These are phyloP conservation scores for Thunnus albacares DNA, from an alignment of 2,797 vertebrate species.

Conservation along the genomic window DNA sequence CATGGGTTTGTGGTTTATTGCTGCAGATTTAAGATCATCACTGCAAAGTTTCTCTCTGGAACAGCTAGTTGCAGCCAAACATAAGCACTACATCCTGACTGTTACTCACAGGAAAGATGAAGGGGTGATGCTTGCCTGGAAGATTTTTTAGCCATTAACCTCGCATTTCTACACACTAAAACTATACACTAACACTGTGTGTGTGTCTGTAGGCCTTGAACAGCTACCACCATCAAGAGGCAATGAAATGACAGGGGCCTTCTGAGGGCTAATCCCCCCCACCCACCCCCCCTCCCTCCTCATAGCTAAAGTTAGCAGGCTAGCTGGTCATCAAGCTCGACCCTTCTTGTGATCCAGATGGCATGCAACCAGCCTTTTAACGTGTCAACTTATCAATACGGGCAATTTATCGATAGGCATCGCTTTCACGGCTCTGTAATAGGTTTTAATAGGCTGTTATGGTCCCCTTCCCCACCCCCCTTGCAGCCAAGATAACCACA, in stretches of 20 bases:
- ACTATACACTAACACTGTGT: conserved; percentile 15
- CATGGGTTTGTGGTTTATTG: conserved; percentile 44
- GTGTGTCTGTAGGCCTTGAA: conserved; percentile 54
- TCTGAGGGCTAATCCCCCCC: conserved; percentile 76
- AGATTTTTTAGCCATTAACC: conserved; percentile 3
- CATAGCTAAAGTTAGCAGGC: conserved; percentile 78
- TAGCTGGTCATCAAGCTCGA: conserved; percentile 54
- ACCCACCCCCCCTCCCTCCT: conserved; percentile 52
- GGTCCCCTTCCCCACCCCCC: conserved; percentile 19
- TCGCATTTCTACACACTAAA: background rate
- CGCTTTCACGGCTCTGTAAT: background rate
- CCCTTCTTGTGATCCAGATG: conserved; percentile 16
- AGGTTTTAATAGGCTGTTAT: conserved; percentile 24
- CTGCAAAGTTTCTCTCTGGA: conserved; percentile 45
- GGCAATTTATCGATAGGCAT: background rate
- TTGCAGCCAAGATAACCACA: conserved; percentile 52
- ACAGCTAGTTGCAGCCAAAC: conserved; percentile 44
- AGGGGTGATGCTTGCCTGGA: conserved; percentile 33
- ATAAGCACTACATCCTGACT: conserved; percentile 24
- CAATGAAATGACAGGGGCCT: conserved; percentile 79
- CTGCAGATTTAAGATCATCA: conserved; percentile 45
- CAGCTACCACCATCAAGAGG: conserved; percentile 68
- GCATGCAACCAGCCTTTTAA: conserved; percentile 15
- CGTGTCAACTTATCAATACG: background rate
- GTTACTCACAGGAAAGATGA: conserved; percentile 26